Evolutionary conservation across 37 sponge, comb jelly and placozoan genomes (phyloP), one percentile per base, ranked within the genome.

Genomic region (Halisarca cf. caerulea): DNA sequence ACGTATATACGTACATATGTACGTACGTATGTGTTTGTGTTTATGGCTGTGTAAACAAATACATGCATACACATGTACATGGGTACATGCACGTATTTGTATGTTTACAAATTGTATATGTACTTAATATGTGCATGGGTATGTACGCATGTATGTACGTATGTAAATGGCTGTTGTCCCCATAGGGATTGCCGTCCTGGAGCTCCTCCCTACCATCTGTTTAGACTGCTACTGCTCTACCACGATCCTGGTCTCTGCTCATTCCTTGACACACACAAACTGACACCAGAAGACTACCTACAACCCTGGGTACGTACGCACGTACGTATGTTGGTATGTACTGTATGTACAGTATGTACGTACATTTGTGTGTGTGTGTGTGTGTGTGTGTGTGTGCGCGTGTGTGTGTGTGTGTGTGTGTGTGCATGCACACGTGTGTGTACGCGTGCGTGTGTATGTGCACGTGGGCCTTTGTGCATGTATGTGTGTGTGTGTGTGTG

Each of bases 191-290:
- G 97, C 60, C 85, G 87, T 43, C 79, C 78, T 18, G 92, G 82
- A 74, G 92, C 92, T 32, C 87, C 71, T 36, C 95, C 97, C 28
- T 96, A 93, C 84, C 93, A 97, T 60, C 82, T 97, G 38, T 97
- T 97, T 59, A 84, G 98, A 45, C 88, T 94, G 34, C 90, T 97
- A 14, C 94, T 97, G 23, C 93, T 95, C 79, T 97, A 97, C 66
- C 98, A 97, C 64, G 98, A 97, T 54, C 98, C 98, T 58, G 94
- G 90, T 59, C 87, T 97, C 35, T 97, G 98, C 79, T 87, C 95
- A 33, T 90, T 89, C 75, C 86, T 97, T 21, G 98, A 97, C 83
- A 97, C 98, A 1, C 95, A 93, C 83, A 90, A 89, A 54, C 82
- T 95, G 20, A n/a, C 83, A 25, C 94, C 94, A 1, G 93, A 97